A percentile compares a stretch with the other conserved stretches of the same genome.
Conservation (phyloP, 53 echinoderm and acorn worm species). For the Echinometra lucunter region DNA sequence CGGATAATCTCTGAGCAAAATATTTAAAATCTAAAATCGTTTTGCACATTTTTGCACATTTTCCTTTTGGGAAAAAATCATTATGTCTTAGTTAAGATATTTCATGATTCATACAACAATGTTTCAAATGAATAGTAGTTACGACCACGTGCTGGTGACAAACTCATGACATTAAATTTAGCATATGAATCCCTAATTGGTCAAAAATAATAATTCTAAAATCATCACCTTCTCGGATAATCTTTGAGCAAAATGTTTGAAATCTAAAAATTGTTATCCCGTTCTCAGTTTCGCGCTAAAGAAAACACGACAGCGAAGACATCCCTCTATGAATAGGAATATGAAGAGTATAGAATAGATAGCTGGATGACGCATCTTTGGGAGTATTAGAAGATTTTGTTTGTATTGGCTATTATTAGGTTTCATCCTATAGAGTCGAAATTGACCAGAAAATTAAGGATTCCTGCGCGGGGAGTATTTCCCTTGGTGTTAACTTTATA, state of each 20-base stretch:
- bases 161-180: not conserved
- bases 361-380: conserved; percentile 47
- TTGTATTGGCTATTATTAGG: conserved; percentile 68
- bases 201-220: not conserved
- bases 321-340: conserved; percentile 14
- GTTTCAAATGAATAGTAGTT: no score
- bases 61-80: no score
- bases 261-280: not conserved
- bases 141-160: not conserved
- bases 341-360: not conserved
- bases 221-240: not conserved
- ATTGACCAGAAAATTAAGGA: conserved; percentile 67
- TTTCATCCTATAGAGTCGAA: not conserved
- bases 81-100: not conserved
- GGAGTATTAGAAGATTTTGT: conserved; percentile 37
- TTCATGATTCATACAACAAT: not conserved
- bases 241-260: not conserved
- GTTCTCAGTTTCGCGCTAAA: conserved; percentile 21
- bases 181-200: not conserved
- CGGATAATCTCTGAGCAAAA: no score
- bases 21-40: no score
- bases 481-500: not conserved
- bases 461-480: conserved; percentile 43
- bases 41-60: no score
- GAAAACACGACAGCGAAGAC: conserved; percentile 38